phyloP scores from a whole-genome alignment of 2,797 vertebrate species.

The Okamejei kenojei region DNA sequence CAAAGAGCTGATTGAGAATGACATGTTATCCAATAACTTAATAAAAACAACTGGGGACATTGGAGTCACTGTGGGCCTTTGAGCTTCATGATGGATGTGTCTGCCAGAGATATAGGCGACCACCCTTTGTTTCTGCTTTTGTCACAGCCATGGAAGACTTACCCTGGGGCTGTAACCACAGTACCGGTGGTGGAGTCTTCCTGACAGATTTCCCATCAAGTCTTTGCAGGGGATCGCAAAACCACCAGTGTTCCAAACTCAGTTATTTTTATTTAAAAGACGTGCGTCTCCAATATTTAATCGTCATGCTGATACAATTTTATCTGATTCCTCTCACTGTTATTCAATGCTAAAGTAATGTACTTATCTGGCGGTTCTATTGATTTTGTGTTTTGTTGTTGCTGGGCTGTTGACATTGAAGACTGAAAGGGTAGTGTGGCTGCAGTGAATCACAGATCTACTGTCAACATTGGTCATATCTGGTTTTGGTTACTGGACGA shows the following conservation, averaged over 20 bases:
- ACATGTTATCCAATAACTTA: conserved; percentile 33
- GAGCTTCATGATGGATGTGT: conserved; percentile 22
- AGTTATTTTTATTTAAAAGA: conserved; percentile 29
- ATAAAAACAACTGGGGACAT: conserved; percentile 33
- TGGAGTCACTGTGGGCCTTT: conserved; percentile 13
- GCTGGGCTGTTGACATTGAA: conserved; percentile 24
- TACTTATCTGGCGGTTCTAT: not conserved
- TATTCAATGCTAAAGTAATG: not conserved
- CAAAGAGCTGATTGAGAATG: conserved; percentile 28
- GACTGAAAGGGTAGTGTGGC: not conserved
- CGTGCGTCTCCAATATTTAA: conserved; percentile 2
- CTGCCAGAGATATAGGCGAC: conserved; percentile 6
- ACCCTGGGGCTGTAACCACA: conserved; percentile 4
- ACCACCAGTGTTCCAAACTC: conserved; percentile 1
- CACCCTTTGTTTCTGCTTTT: not conserved
- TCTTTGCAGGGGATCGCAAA: not conserved
- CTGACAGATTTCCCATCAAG: conserved; percentile 21
- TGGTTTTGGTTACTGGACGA: not conserved
- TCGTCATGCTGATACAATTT: not conserved
- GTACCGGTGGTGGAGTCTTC: not conserved
- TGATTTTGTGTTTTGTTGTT: conserved; percentile 8
- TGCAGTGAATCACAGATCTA: not conserved
- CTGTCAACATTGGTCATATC: not conserved
- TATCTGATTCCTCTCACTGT: not conserved
- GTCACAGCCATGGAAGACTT: not conserved